phyloP scores from a whole-genome alignment of 2,888 invertebrate genomes.

The Epinotia brunnichana region DNA sequence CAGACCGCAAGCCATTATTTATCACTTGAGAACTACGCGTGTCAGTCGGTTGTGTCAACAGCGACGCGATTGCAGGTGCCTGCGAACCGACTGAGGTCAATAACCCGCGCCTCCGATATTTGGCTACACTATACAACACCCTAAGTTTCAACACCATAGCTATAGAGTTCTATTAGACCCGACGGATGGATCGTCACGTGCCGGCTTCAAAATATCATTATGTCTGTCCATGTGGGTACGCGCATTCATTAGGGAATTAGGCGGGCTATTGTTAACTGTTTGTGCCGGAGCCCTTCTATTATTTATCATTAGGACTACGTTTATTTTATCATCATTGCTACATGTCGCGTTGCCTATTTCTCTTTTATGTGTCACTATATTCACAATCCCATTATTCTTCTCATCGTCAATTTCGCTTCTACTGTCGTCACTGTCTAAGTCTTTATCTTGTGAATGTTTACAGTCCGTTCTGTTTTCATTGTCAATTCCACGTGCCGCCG shows the following conservation, averaged over 20 bases:
- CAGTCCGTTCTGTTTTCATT: conserved; percentile 24
- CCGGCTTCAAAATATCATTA: conserved; percentile 50
- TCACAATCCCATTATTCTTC: conserved; percentile 1
- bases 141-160: conserved; percentile 57
- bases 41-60: conserved; percentile 75
- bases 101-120: conserved; percentile 78
- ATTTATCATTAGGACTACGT: conserved; percentile 20
- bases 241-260: conserved; percentile 42
- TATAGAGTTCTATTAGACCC: conserved; percentile 63
- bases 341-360: conserved; percentile 5
- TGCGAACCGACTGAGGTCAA: conserved; percentile 65
- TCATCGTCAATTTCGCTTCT: conserved; percentile 6
- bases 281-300: conserved; percentile 14
- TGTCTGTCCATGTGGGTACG: conserved; percentile 38
- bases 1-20: conserved; percentile 74
- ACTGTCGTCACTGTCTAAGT: neutral
- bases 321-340: conserved; percentile 9
- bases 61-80: conserved; percentile 78
- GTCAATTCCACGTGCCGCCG: conserved; percentile 39
- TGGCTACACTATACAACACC: conserved; percentile 73
- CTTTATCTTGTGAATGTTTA: conserved; percentile 8
- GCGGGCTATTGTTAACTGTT: conserved; percentile 35
- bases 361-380: conserved; percentile 3
- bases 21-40: conserved; percentile 71
- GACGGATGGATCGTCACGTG: conserved; percentile 44